A percentile compares a stretch with the other conserved stretches of the same genome.
Conservation (phyloP, 1,140 invertebrate species). For the Yoshiicerus persimilis region DNA sequence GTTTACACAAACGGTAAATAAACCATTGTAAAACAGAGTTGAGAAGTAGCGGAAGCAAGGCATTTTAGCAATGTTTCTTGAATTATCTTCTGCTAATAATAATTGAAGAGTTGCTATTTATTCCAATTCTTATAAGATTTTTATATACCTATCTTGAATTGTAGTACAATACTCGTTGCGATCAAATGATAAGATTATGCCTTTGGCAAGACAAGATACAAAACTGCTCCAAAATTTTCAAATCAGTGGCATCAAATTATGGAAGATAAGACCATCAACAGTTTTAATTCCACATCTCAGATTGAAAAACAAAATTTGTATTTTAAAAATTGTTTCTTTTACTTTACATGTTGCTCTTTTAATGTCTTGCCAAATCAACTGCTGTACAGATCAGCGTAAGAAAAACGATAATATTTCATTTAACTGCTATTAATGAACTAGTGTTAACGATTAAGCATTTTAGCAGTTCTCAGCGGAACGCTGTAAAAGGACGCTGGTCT, state of each 20-base stretch:
- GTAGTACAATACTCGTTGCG: not conserved
- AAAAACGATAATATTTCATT: not conserved
- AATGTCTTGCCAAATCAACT: not conserved
- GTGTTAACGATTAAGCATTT: too few species aligned
- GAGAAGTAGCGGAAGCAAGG: too few species aligned
- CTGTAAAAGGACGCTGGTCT: not conserved
- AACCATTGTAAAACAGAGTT: not conserved
- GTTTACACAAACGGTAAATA: not conserved
- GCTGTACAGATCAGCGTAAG: not conserved
- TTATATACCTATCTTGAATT: not conserved
- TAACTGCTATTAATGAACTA: not conserved
- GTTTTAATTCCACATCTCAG: not conserved
- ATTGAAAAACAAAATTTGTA: too few species aligned
- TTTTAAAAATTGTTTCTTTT: not conserved
- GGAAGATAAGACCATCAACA: not conserved
- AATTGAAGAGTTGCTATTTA: too few species aligned
- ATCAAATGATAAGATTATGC: not conserved
- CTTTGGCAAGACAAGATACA: not conserved
- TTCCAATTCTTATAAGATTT: too few species aligned
- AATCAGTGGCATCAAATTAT: not conserved
- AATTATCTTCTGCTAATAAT: too few species aligned
- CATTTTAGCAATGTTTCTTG: too few species aligned
- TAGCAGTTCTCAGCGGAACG: too few species aligned
- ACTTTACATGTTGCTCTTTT: not conserved
- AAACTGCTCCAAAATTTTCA: not conserved